Conservation (phyloP, 35 echinoderm and acorn worm species). For the Stichopus chloronotus region DNA sequence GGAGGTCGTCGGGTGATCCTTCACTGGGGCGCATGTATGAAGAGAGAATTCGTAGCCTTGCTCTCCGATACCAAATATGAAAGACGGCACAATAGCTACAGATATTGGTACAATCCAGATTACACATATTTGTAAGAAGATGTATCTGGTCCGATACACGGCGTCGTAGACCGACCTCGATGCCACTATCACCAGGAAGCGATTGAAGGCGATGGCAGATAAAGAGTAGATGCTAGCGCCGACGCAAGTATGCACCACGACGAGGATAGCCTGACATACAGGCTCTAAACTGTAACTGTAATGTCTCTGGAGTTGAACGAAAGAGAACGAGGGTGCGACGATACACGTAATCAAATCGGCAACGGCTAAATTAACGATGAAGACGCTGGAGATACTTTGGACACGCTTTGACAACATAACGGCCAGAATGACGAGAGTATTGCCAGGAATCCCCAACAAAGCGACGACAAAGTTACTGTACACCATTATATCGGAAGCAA, state of each 20-base stretch:
- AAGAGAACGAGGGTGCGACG: background rate
- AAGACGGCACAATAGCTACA: background rate
- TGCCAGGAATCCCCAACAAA: constrained; percentile 24
- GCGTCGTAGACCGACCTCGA: background rate
- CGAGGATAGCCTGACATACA: background rate
- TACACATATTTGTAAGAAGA: constrained; percentile 28
- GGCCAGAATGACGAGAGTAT: constrained; percentile 41
- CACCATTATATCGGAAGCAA: too few relatives aligned
- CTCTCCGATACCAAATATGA: constrained; percentile 15
- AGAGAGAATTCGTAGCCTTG: constrained; percentile 30
- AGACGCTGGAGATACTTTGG: constrained; percentile 51
- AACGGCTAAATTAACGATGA: constrained; percentile 50
- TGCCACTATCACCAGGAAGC: constrained; percentile 33
- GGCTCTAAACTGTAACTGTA: background rate
- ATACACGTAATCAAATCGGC: constrained; percentile 34
- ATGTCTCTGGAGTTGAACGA: background rate
- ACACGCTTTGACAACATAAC: constrained; percentile 51
- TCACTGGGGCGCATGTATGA: background rate
- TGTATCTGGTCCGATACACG: background rate
- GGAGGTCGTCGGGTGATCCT: too few relatives aligned
- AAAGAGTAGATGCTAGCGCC: constrained; percentile 41
- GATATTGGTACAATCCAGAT: constrained; percentile 54
- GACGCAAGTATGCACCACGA: background rate
- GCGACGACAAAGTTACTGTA: background rate
- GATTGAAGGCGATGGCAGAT: constrained; percentile 13